A percentile compares a stretch with the other conserved stretches of the same genome.
These are phyloP conservation scores for Platypus cylindrus DNA, from an alignment of 2,888 invertebrate genomes.

Conservation along the genomic window DNA sequence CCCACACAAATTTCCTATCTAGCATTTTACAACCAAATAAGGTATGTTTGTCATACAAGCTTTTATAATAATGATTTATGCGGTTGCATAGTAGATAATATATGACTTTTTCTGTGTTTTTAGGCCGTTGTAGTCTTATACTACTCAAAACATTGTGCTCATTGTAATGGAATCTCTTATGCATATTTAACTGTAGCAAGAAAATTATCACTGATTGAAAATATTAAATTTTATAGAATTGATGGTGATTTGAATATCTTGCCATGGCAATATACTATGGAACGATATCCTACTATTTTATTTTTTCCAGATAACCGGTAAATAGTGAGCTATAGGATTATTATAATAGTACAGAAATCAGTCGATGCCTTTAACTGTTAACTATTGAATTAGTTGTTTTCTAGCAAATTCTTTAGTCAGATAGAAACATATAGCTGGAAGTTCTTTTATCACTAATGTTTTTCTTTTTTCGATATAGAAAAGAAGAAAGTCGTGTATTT, in stretches of 20 bases:
- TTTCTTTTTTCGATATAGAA: conserved; percentile 34
- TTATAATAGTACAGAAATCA: too few species aligned
- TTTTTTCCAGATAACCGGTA: conserved; percentile 65
- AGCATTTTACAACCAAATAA: conserved; percentile 46
- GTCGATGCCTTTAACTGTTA: too few species aligned
- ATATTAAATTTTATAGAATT: conserved; percentile 51
- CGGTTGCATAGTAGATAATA: not conserved
- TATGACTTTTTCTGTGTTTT: conserved; percentile 20
- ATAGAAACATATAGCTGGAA: too few species aligned
- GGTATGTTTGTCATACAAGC: conserved; percentile 32
- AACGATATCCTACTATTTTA: conserved; percentile 64
- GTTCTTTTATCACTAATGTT: conserved; percentile 2
- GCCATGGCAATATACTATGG: conserved; percentile 75
- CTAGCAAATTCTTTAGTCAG: too few species aligned
- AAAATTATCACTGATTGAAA: conserved; percentile 42
- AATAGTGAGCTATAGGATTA: too few species aligned
- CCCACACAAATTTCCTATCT: conserved; percentile 49
- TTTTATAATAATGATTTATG: not conserved
- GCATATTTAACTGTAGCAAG: conserved; percentile 54
- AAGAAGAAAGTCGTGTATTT: conserved; percentile 58
- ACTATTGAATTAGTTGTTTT: too few species aligned
- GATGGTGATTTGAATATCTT: conserved; percentile 77
- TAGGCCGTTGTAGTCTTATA: conserved; percentile 68
- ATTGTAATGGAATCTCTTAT: conserved; percentile 58
- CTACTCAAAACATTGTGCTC: conserved; percentile 65